These are phyloP conservation scores for Leptura quadrifasciata DNA, from an alignment of 2,888 invertebrate species.

Conservation along the genomic window DNA sequence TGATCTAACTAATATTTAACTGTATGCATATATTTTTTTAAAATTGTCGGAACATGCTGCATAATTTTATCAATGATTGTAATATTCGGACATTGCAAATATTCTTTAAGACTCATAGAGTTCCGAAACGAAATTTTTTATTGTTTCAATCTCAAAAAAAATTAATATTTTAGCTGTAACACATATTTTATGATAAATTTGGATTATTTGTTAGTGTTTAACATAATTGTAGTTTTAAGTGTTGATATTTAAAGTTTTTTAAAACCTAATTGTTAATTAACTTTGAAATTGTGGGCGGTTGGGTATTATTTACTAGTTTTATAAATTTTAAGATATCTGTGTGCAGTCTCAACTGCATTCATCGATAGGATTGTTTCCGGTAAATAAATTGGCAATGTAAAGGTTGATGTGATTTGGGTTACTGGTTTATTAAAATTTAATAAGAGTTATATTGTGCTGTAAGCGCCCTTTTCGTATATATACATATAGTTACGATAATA, in stretches of 20 bases:
- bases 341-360: slow-evolving; percentile 58
- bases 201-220: slow-evolving; percentile 61
- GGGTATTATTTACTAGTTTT: slow-evolving; percentile 60
- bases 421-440: slow-evolving; percentile 46
- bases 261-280: slow-evolving; percentile 63
- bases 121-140: slow-evolving; percentile 53
- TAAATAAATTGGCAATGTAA: slow-evolving; percentile 58
- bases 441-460: slow-evolving; percentile 31
- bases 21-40: slow-evolving; percentile 18
- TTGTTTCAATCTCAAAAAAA: slow-evolving; percentile 52
- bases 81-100: slow-evolving; percentile 49
- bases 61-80: slow-evolving; percentile 50
- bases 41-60: slow-evolving; percentile 21
- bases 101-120: slow-evolving; percentile 51
- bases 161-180: slow-evolving; percentile 60
- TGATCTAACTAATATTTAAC: slow-evolving; percentile 8
- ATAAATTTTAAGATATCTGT: slow-evolving; percentile 58
- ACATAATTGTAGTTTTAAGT: slow-evolving; percentile 66
- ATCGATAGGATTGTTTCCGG: slow-evolving; percentile 56
- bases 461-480: slow-evolving; percentile 22
- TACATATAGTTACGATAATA: slow-evolving; percentile 35
- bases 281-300: slow-evolving; percentile 59
- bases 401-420: slow-evolving; percentile 58
- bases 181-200: slow-evolving; percentile 60
- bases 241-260: slow-evolving; percentile 65